Conservation (phyloP, 2,113 vertebrate species). For the Uria lomvia region DNA sequence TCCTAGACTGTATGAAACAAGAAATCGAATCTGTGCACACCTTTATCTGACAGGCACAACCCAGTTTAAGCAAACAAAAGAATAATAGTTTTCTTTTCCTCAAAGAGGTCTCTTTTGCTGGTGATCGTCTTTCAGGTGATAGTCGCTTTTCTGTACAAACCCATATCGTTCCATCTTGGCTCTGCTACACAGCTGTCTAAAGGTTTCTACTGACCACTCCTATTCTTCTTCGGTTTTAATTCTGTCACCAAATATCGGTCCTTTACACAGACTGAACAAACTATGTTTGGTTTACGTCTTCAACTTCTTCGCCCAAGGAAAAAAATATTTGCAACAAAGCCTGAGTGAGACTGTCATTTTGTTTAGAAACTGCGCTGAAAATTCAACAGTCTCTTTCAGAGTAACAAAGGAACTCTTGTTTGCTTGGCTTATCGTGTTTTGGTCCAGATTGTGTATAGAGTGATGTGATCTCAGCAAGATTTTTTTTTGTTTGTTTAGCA, state of each 20-base stretch:
- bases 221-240: slow-evolving; percentile 51
- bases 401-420: slow-evolving; percentile 77
- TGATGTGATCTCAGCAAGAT: slow-evolving; percentile 73
- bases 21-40: slow-evolving; percentile 73
- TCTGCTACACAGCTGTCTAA: slow-evolving; percentile 75
- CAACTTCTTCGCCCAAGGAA: slow-evolving; percentile 30
- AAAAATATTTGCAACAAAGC: slow-evolving; percentile 57
- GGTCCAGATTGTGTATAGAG: slow-evolving; percentile 62
- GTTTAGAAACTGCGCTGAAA: slow-evolving; percentile 59
- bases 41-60: slow-evolving; percentile 69
- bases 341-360: slow-evolving; percentile 53
- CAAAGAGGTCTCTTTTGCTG: slow-evolving; percentile 66
- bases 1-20: slow-evolving; percentile 54
- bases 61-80: slow-evolving; percentile 74
- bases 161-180: slow-evolving; percentile 70
- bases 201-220: slow-evolving; percentile 48
- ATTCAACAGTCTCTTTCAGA: slow-evolving; percentile 31
- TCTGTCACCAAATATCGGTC: slow-evolving; percentile 36
- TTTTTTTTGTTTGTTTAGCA: slow-evolving; percentile 70
- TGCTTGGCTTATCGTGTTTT: slow-evolving; percentile 70
- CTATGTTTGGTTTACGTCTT: slow-evolving; percentile 19
- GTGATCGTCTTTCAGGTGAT: slow-evolving; percentile 70
- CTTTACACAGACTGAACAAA: slow-evolving; percentile 8
- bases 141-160: slow-evolving; percentile 66
- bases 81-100: slow-evolving; percentile 71